Percentiles rank a stretch among this genome's conserved stretches.
Conservation (phyloP, 2,113 vertebrate genomes). For the Leptocoma aspasia region DNA sequence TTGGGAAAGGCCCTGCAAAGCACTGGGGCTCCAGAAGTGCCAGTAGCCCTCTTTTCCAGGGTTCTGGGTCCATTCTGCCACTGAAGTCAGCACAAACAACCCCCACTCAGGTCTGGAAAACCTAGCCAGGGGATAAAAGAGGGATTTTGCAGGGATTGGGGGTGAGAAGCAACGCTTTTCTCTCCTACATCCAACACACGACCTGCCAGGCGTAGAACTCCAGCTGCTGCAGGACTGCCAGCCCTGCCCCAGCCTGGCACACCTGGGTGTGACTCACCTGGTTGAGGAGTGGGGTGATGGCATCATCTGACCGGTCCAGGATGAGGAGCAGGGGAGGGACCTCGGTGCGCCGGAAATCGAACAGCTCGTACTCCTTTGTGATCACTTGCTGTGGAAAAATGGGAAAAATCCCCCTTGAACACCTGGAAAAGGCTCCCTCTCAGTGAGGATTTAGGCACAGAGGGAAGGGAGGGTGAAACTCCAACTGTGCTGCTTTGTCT, state of each 20-base stretch:
- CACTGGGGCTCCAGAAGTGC: not conserved
- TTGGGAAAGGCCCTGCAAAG: not conserved
- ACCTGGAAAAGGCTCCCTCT: not conserved
- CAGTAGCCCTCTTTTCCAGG: rapidly evolving
- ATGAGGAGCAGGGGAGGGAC: conserved; percentile 92
- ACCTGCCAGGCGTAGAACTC: not conserved
- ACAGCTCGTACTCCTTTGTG: conserved; percentile 95
- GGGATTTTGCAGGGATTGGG: not conserved
- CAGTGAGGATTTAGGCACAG: not conserved
- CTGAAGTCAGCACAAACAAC: not conserved
- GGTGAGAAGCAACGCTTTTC: not conserved
- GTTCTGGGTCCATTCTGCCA: not conserved
- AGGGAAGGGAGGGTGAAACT: not conserved
- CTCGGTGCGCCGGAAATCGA: conserved; percentile 94
- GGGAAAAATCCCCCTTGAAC: not conserved
- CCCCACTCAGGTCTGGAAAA: not conserved
- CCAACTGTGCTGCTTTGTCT: not conserved
- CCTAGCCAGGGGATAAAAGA: not conserved
- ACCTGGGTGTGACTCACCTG: conserved; percentile 54
- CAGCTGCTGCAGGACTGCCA: not conserved
- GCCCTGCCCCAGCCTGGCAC: not conserved
- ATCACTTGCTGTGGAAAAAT: conserved; percentile 86
- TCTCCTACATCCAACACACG: not conserved
- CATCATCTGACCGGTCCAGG: conserved; percentile 90
- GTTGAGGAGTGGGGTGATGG: conserved; percentile 87